Evolutionary conservation across 2,113 vertebrate genomes (phyloP).

Genomic region (Lamprologus tigripictilis): DNA sequence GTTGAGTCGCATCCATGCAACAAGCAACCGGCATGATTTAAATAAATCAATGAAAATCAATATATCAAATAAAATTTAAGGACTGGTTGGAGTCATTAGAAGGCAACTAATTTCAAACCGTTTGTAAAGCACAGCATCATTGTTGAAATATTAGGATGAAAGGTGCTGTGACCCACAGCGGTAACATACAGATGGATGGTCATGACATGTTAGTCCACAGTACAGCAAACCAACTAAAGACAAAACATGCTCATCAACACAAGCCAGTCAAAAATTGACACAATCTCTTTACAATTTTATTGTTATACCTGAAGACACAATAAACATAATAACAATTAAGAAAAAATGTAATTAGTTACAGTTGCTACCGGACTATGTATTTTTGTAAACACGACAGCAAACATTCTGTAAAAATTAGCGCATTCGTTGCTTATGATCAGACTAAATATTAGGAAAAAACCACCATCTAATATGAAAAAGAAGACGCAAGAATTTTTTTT

Average conservation of each 20-base stretch:
- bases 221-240: neutral
- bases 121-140: neutral
- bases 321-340: neutral
- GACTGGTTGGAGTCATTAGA: neutral
- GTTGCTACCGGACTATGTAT: neutral
- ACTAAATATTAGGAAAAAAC: neutral
- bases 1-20: neutral
- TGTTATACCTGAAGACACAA: neutral
- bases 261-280: neutral
- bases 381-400: neutral
- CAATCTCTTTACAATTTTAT: neutral
- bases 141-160: neutral
- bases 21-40: neutral
- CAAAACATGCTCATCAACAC: neutral
- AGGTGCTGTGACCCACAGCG: neutral
- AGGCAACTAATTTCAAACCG: neutral
- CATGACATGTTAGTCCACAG: neutral
- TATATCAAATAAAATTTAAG: neutral
- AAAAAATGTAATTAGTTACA: neutral
- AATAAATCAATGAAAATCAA: neutral
- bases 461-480: neutral
- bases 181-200: neutral
- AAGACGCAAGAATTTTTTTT: fast-evolving
- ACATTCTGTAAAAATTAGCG: neutral
- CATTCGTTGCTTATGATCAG: neutral